Evolutionary conservation across 92 coral and sea anemone genomes (phyloP).

Genomic region (Epizoanthus stellaris): DNA sequence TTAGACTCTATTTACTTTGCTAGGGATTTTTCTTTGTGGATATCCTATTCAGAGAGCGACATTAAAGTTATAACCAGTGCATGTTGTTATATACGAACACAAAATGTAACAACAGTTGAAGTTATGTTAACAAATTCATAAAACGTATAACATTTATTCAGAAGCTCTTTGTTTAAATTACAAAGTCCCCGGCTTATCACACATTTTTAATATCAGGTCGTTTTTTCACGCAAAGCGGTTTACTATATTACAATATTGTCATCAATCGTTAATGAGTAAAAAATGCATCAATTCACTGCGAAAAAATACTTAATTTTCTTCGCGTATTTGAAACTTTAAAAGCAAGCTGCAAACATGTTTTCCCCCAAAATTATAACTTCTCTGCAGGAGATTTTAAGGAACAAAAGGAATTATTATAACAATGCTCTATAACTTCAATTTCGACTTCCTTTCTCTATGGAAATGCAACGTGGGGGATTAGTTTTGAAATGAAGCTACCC

Average conservation of each 20-base stretch:
- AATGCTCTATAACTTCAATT: not conserved
- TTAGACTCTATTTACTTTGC: not conserved
- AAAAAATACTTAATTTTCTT: not conserved
- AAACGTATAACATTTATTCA: conserved; percentile 8
- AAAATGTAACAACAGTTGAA: not conserved
- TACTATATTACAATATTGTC: not conserved
- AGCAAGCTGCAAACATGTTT: conserved; percentile 43
- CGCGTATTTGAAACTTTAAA: not conserved
- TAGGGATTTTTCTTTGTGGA: not conserved
- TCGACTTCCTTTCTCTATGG: not conserved
- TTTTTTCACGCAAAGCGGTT: not conserved
- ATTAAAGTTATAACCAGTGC: not conserved
- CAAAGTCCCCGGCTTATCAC: conserved; percentile 12
- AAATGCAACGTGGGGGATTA: not conserved
- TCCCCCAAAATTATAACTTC: not conserved
- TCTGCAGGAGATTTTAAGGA: conserved; percentile 1
- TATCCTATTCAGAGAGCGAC: too few species aligned
- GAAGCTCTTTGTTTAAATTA: conserved; percentile 7
- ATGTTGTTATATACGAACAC: not conserved
- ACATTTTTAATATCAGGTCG: not conserved
- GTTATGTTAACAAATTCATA: conserved; percentile 13
- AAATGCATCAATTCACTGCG: not conserved
- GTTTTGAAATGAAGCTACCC: not conserved
- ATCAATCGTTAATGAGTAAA: not conserved
- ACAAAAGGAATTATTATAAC: conserved; percentile 23